phyloP scores from a whole-genome alignment of 2,113 vertebrate species.

The Xyliphius kryptos region DNA sequence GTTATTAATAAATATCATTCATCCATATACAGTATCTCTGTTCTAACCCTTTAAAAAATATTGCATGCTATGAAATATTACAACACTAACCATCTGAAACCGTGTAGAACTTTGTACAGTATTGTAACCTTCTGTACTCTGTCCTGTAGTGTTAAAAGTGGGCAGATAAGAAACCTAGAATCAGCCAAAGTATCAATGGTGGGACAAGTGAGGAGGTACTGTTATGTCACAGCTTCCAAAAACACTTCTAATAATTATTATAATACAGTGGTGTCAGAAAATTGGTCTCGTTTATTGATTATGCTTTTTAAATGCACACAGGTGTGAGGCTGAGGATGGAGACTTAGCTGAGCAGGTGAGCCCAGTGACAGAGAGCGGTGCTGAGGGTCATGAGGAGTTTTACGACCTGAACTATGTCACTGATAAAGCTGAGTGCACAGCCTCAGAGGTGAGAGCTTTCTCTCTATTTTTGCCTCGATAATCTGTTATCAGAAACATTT shows the following conservation, averaged over 20 bases:
- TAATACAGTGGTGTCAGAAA: too few relatives aligned
- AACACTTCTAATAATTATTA: too few relatives aligned
- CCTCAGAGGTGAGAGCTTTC: constrained; percentile 41
- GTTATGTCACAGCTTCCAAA: neutral
- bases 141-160: constrained; percentile 56
- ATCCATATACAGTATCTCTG: too few relatives aligned
- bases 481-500: too few relatives aligned
- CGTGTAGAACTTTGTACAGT: neutral
- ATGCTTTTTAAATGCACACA: constrained; percentile 17
- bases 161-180: constrained; percentile 64
- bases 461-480: too few relatives aligned
- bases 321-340: constrained; percentile 51
- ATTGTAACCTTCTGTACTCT: neutral
- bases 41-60: too few relatives aligned
- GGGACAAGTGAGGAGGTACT: constrained; percentile 61
- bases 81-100: too few relatives aligned
- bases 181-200: constrained; percentile 64
- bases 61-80: too few relatives aligned
- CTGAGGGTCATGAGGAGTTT: constrained; percentile 50
- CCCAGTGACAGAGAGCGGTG: constrained; percentile 44
- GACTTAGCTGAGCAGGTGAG: constrained; percentile 45
- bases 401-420: constrained; percentile 51
- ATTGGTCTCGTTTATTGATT: too few relatives aligned
- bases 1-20: constrained; percentile 24
- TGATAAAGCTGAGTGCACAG: constrained; percentile 40